Percentiles rank a stretch among this genome's conserved stretches.
These are phyloP conservation scores for Nephotettix cincticeps DNA, from an alignment of 1,140 invertebrate species.

Conservation along the genomic window DNA sequence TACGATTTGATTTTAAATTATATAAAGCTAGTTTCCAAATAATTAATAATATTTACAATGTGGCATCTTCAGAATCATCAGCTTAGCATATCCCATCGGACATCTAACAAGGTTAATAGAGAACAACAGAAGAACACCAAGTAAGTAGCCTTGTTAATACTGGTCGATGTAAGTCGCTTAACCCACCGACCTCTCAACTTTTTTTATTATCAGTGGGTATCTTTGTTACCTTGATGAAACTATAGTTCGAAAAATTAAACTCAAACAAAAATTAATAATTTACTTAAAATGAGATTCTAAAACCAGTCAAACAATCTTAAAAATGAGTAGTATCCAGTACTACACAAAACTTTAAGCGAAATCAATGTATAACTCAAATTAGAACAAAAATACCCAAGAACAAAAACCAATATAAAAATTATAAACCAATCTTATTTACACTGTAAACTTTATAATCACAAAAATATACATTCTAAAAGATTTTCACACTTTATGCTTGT, in stretches of 20 bases:
- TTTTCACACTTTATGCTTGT: too few species aligned
- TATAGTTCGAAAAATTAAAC: background rate
- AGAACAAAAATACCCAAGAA: too few species aligned
- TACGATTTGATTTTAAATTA: slow-evolving; percentile 11
- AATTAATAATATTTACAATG: background rate
- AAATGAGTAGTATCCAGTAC: too few species aligned
- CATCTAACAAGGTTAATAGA: slow-evolving; percentile 5
- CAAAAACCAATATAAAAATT: too few species aligned
- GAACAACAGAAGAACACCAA: background rate
- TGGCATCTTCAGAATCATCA: background rate
- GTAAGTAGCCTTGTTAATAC: slow-evolving; percentile 12
- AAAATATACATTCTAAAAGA: too few species aligned
- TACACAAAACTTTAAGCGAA: too few species aligned
- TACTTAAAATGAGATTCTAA: background rate
- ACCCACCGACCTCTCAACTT: background rate
- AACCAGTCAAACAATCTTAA: background rate
- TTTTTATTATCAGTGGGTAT: too few species aligned
- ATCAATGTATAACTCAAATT: too few species aligned
- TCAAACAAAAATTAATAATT: background rate
- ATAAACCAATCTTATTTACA: too few species aligned
- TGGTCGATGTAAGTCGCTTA: background rate
- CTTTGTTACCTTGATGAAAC: too few species aligned
- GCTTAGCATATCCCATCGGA: background rate
- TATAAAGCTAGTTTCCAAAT: slow-evolving; percentile 7
- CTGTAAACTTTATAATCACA: too few species aligned